Percentiles rank a stretch among this genome's conserved stretches.
Conservation (phyloP, 2,797 vertebrate genomes). For the Chromis chromis region DNA sequence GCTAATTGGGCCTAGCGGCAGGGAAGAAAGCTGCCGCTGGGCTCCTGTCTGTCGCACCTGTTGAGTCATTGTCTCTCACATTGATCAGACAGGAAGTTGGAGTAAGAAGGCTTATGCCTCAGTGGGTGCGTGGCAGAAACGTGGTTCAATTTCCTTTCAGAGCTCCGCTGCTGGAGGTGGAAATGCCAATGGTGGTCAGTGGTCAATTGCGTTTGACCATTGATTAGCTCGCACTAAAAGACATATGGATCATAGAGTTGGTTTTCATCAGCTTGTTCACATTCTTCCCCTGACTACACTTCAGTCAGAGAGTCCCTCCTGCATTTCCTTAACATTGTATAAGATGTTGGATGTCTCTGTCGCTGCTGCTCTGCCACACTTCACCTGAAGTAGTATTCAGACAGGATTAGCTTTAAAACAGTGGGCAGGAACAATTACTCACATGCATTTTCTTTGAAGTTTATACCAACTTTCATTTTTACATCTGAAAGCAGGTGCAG, state of each 20-base stretch:
- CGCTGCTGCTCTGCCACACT: slow-evolving; percentile 26
- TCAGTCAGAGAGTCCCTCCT: no score
- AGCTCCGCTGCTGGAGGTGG: slow-evolving; percentile 72
- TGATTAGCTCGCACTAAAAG: slow-evolving; percentile 71
- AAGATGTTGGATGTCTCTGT: slow-evolving; percentile 33
- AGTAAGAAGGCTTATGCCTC: slow-evolving; percentile 75
- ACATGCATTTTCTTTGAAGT: neutral
- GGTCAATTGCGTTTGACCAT: slow-evolving; percentile 75
- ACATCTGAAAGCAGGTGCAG: neutral
- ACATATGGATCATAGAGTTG: slow-evolving; percentile 71
- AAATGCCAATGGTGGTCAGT: slow-evolving; percentile 78
- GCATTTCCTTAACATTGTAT: slow-evolving; percentile 21
- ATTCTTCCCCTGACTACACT: slow-evolving; percentile 26
- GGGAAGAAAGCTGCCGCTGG: slow-evolving; percentile 77
- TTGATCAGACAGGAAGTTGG: slow-evolving; percentile 82
- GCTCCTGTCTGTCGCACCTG: slow-evolving; percentile 86
- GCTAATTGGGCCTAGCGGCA: slow-evolving; percentile 80
- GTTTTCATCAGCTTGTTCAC: slow-evolving; percentile 30
- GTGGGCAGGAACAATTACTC: slow-evolving; percentile 1
- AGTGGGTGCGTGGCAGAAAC: slow-evolving; percentile 78
- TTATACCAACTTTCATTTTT: neutral
- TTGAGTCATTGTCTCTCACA: slow-evolving; percentile 83
- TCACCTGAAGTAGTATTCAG: slow-evolving; percentile 15
- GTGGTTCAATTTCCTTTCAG: slow-evolving; percentile 83
- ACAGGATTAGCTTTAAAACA: slow-evolving; percentile 2